Base-by-base conservation (phyloP, 2,113 vertebrate species). In the Hippolais icterina region DNA sequence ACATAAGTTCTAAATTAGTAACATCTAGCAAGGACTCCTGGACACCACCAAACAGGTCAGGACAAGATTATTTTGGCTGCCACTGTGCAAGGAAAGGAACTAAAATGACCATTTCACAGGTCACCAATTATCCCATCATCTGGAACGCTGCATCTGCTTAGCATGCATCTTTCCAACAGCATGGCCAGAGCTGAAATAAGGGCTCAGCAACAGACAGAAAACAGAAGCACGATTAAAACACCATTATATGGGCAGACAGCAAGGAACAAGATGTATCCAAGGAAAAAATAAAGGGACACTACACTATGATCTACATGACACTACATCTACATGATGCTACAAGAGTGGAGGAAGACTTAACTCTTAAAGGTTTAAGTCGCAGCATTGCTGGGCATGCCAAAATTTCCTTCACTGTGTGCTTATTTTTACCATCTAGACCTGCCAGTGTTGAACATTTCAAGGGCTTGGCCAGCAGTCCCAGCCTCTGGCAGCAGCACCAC, bases 171-270 rank as follows among this genome's bases (percentile, higher is more conserved):
- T 85, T 86, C 88, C 86, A 79, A 44, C 47, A 77, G 71, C 86
- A 65, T 0, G n/a, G 79, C 22, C 57, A 28, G 82, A 61, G 78
- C 6, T 68, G 39, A 93, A 91, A 85, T 53, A 88, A 83, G 54
- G 41, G n/a, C 53, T 90, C 74, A 91, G 82, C 78, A 82, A 84
- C 65, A 77, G 93, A 79, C 33, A 81, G 87, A 63, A 83, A 94
- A 89, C 65, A 94, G 93, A 93, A 66, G 23, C 24, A 53, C 66
- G 63, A 90, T 76, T 90, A 76, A 90, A 91, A 69, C 61, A 52
- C 64, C 47, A 29, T 92, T 53, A 66, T 14, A 74, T 10, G 47
- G 68, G 39, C 63, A 74, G 46, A 42, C 6, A 57, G 21, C 0
- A 0, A 66, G 66, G 65, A 85, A 71, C 10, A 76, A 84, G 61